Percentiles rank a stretch among this genome's conserved stretches.
Evolutionary conservation across 2,888 invertebrate species (phyloP).

Genomic region (Eupeodes luniger): DNA sequence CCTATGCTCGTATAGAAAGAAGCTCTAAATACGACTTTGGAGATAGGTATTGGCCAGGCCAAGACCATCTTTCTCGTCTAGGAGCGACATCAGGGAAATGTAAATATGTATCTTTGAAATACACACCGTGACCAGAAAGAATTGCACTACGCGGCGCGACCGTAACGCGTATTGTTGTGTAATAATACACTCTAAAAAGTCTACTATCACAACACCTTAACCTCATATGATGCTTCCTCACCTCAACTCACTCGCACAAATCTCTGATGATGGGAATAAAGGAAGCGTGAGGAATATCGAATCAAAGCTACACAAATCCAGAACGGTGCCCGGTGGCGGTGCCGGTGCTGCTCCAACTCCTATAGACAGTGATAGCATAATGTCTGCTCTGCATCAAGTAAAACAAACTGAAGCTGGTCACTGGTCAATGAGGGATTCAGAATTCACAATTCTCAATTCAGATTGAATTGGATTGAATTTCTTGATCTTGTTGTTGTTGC

Average conservation of each 20-base stretch:
- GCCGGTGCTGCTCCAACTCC: neutral
- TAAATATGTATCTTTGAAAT: constrained; percentile 55
- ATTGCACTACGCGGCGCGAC: neutral
- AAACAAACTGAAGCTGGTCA: constrained; percentile 63
- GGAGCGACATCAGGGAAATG: constrained; percentile 52
- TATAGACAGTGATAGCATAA: constrained; percentile 43
- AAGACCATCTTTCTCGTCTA: constrained; percentile 12
- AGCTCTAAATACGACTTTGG: neutral
- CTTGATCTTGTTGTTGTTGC: constrained; percentile 30
- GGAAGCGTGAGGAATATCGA: constrained; percentile 48
- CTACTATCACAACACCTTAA: constrained; percentile 13
- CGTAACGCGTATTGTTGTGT: constrained; percentile 36
- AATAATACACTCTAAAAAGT: constrained; percentile 31
- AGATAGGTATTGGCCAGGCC: too few relatives aligned
- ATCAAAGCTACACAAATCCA: constrained; percentile 53
- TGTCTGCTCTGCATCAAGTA: neutral
- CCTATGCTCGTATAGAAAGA: too few relatives aligned
- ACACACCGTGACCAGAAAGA: constrained; percentile 28
- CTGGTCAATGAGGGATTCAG: constrained; percentile 45
- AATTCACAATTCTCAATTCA: neutral
- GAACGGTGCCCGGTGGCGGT: neutral
- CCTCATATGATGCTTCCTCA: too few relatives aligned
- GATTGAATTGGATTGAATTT: constrained; percentile 50
- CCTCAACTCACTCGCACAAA: neutral
- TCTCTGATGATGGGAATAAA: constrained; percentile 30